Evolutionary conservation across 2,888 invertebrate genomes (phyloP), one percentile per base, ranked within the genome.

Genomic region (Opisthograptis luteolata): DNA sequence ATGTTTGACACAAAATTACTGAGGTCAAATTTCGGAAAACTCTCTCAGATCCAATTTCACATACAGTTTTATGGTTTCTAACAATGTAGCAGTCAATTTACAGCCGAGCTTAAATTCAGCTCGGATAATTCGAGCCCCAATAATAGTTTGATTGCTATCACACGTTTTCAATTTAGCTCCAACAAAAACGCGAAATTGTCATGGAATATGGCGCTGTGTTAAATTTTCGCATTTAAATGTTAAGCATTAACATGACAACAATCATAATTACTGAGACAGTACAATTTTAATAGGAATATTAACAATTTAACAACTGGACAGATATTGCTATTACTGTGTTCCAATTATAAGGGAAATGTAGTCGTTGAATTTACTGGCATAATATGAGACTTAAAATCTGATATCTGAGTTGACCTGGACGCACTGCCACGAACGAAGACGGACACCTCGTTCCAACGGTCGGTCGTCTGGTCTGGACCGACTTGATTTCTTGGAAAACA

Each of bases 111-210:
- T 12, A 10, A 34, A 50, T 30, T 34, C 36, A 1, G 22, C 22
- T 9, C n/a, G 10, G 3, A 7, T 27, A 32, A 34, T 34, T 39
- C 9, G 30, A 39, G 6, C n/a, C 8, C 8, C 1, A 22, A 8
- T n/a, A n/a, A 25, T 20, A 36, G 36, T 45, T 45, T 36, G 44
- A 51, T 45, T 51, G 50, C 25, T 45, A n/a, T n/a, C n/a, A 39
- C 46, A 46, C 24, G 32, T 25, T 32, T 39, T 46, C 31, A 46
- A 39, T 39, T 46, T 27, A 6, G 20, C 28, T 25, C 30, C 8
- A 1, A 28, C 27, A 27, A 14, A 10, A 10, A 28, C 22, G 10
- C 7, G 19, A 8, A n/a, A 24, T 14, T 31, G 31, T 24, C 10
- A 7, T 24, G 6, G 31, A 12, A 25, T 8, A 27, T 35, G n/a